Conservation (phyloP, 2,888 invertebrate genomes). For the Scaptomyza polygonia region DNA sequence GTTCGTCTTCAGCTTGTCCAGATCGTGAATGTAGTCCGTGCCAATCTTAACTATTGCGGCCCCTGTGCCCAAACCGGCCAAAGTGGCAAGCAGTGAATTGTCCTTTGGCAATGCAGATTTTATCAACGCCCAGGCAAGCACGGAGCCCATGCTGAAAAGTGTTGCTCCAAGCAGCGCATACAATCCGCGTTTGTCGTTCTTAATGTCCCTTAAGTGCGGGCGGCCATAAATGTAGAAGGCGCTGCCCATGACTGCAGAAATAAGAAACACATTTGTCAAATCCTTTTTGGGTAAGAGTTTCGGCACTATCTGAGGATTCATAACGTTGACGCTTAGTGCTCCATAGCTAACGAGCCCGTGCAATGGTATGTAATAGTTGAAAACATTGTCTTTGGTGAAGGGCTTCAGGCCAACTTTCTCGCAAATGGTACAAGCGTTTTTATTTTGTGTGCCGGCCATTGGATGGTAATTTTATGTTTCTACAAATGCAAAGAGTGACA, state of each 20-base stretch:
- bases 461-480: slow-evolving; percentile 36
- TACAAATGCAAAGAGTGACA: slow-evolving; percentile 54
- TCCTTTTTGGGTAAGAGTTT: slow-evolving; percentile 87
- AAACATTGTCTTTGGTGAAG: slow-evolving; percentile 89
- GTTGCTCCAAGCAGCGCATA: slow-evolving; percentile 90
- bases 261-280: slow-evolving; percentile 91
- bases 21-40: slow-evolving; percentile 82
- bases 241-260: slow-evolving; percentile 92
- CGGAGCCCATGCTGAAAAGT: slow-evolving; percentile 95
- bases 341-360: slow-evolving; percentile 91
- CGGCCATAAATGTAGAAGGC: slow-evolving; percentile 93
- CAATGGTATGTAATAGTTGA: slow-evolving; percentile 90
- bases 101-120: slow-evolving; percentile 88
- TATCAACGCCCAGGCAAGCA: slow-evolving; percentile 94
- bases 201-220: slow-evolving; percentile 89
- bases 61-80: slow-evolving; percentile 82
- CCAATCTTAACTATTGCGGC: slow-evolving; percentile 82
- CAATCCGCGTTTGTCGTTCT: slow-evolving; percentile 87
- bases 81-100: slow-evolving; percentile 77
- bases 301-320: slow-evolving; percentile 91
- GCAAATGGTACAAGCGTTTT: slow-evolving; percentile 79
- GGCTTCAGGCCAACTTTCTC: slow-evolving; percentile 86
- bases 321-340: slow-evolving; percentile 91
- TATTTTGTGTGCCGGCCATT: slow-evolving; percentile 74
- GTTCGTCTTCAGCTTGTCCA: slow-evolving; percentile 78